Evolutionary conservation across 2,113 vertebrate species (phyloP).

Genomic region (Perca fluviatilis): DNA sequence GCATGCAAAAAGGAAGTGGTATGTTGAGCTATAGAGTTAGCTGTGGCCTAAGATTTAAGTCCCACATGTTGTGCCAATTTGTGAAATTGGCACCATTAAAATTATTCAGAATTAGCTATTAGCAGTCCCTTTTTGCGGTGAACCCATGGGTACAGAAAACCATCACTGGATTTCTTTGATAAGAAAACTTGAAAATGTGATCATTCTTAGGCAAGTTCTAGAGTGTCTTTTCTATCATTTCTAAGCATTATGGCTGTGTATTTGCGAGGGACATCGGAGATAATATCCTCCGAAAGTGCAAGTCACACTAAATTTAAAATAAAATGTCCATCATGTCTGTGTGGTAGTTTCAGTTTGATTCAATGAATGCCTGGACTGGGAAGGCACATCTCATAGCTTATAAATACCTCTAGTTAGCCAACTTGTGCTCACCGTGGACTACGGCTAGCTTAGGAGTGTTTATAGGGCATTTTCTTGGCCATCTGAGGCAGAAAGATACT

Average conservation of each 20-base stretch:
- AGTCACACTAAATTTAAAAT: not conserved
- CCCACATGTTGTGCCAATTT: not conserved
- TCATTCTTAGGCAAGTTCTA: not conserved
- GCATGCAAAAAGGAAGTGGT: not conserved
- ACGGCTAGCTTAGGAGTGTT: not conserved
- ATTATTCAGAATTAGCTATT: not conserved
- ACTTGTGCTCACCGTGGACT: not conserved
- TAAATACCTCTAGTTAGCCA: too few species aligned
- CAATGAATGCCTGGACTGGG: too few species aligned
- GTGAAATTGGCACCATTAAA: not conserved
- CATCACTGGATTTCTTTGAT: not conserved
- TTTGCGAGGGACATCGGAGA: accelerated
- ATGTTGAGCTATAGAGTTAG: not conserved
- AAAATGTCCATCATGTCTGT: not conserved
- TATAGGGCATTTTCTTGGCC: not conserved
- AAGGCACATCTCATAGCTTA: too few species aligned
- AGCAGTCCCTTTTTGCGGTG: not conserved
- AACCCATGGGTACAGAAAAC: not conserved
- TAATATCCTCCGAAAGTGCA: not conserved
- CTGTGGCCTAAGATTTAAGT: not conserved
- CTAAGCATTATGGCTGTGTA: not conserved
- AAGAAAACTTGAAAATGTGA: not conserved
- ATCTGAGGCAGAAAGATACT: not conserved
- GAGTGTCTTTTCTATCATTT: not conserved
- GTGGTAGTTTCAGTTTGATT: not conserved